Conservation (phyloP, 2,113 vertebrate genomes). For the Struthidea cinerea region DNA sequence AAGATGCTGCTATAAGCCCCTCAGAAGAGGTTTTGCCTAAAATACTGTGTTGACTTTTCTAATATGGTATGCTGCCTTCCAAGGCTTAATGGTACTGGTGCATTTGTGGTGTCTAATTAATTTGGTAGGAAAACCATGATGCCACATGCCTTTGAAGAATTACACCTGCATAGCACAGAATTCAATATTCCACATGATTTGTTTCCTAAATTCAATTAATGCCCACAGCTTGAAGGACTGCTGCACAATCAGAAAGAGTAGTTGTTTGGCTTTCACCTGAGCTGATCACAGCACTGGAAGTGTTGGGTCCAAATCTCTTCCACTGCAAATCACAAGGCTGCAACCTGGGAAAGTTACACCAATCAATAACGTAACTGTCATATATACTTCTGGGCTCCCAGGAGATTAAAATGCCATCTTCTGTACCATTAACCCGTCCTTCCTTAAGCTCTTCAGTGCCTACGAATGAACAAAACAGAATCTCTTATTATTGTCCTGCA, state of each 20-base stretch:
- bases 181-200: background rate
- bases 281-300: conserved; percentile 51
- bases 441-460: background rate
- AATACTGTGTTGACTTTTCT: background rate
- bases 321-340: conserved; percentile 65
- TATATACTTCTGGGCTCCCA: conserved; percentile 44
- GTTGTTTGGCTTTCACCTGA: conserved; percentile 57
- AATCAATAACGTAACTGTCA: conserved; percentile 69
- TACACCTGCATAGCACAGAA: background rate
- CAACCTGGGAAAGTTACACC: conserved; percentile 50
- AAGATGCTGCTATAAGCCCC: background rate
- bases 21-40: background rate
- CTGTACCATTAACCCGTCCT: conserved; percentile 19
- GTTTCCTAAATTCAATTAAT: background rate
- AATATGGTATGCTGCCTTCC: background rate
- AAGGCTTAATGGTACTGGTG: background rate
- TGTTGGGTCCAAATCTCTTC: conserved; percentile 49
- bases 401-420: conserved; percentile 52
- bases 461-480: conserved; percentile 13
- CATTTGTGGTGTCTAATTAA: background rate
- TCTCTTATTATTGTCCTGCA: background rate
- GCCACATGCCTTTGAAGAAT: background rate
- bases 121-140: background rate
- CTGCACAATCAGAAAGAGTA: background rate
- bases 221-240: background rate